Conservation (phyloP, 1,140 invertebrate species). For the Popillia japonica region DNA sequence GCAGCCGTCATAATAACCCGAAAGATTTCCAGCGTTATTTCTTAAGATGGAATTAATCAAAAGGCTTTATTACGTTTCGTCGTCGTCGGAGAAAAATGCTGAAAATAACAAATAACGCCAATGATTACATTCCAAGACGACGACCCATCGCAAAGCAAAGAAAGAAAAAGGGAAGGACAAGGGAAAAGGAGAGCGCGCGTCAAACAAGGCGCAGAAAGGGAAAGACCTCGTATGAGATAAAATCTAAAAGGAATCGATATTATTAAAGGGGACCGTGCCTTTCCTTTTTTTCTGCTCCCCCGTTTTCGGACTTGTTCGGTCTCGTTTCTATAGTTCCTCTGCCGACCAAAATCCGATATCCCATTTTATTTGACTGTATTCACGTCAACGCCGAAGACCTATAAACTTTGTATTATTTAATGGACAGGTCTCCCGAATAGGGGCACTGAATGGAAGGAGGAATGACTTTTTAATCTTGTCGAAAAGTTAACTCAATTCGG, state of each 20-base stretch:
- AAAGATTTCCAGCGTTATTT: slow-evolving; percentile 23
- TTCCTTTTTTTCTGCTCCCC: background rate
- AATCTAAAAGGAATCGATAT: slow-evolving; percentile 29
- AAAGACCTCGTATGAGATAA: slow-evolving; percentile 21
- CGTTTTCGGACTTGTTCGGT: background rate
- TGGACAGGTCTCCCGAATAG: background rate
- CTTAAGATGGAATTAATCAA: slow-evolving; percentile 29
- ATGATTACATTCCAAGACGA: slow-evolving; percentile 20
- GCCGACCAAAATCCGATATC: slow-evolving; percentile 30
- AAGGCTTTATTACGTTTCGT: slow-evolving; percentile 31
- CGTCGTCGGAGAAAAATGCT: slow-evolving; percentile 30
- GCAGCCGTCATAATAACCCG: background rate
- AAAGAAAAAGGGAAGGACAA: background rate
- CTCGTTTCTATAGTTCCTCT: background rate
- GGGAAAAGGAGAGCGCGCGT: background rate
- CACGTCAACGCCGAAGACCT: slow-evolving; percentile 19
- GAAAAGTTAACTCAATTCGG: slow-evolving; percentile 6
- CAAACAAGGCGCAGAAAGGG: background rate
- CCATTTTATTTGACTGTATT: slow-evolving; percentile 27
- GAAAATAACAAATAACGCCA: slow-evolving; percentile 34
- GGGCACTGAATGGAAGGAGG: background rate
- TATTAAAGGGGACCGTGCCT: slow-evolving; percentile 23
- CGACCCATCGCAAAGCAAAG: background rate
- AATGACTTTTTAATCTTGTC: background rate
- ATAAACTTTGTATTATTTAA: slow-evolving; percentile 21